These are phyloP conservation scores for Hiodon alosoides DNA, from an alignment of 2,113 vertebrate species.

Conservation along the genomic window DNA sequence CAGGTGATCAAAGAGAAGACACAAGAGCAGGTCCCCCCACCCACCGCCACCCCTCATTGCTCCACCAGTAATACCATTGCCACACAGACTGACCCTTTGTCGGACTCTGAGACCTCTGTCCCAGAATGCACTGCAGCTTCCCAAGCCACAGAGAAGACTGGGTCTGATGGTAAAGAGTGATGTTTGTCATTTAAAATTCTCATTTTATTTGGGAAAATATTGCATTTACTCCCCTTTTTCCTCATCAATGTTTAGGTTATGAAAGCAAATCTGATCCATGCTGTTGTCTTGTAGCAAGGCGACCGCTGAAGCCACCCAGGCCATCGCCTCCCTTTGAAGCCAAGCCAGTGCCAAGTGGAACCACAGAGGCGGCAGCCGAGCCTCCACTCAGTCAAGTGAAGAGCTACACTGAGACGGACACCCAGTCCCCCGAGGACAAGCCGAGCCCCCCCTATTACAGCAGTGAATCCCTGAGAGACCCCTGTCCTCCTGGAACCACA, in stretches of 20 bases:
- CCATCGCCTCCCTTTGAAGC: constrained; percentile 49
- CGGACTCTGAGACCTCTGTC: constrained; percentile 52
- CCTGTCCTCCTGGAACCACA: constrained; percentile 41
- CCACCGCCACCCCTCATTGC: constrained; percentile 65
- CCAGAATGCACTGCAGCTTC: constrained; percentile 55
- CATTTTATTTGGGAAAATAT: constrained; percentile 19
- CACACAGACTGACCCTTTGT: constrained; percentile 79
- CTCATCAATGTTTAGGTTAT: not conserved
- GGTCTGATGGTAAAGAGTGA: constrained; percentile 37
- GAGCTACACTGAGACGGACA: not conserved
- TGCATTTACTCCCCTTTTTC: not conserved
- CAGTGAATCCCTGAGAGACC: constrained; percentile 30
- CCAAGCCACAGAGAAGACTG: constrained; percentile 43
- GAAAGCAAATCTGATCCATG: not conserved
- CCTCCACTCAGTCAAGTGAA: not conserved
- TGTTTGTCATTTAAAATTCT: constrained; percentile 18
- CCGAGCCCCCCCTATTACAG: constrained; percentile 48
- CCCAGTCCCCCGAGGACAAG: constrained; percentile 44
- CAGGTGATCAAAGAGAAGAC: constrained; percentile 93
- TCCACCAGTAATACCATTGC: constrained; percentile 65
- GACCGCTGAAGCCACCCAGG: constrained; percentile 72
- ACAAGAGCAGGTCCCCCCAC: constrained; percentile 68
- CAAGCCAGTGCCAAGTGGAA: constrained; percentile 46
- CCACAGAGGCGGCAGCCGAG: constrained; percentile 51
- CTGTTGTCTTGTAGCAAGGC: constrained; percentile 51